Percentiles rank a stretch among this genome's conserved stretches.
Conservation (phyloP, 2,113 vertebrate species). For the Ceyx margarethae region DNA sequence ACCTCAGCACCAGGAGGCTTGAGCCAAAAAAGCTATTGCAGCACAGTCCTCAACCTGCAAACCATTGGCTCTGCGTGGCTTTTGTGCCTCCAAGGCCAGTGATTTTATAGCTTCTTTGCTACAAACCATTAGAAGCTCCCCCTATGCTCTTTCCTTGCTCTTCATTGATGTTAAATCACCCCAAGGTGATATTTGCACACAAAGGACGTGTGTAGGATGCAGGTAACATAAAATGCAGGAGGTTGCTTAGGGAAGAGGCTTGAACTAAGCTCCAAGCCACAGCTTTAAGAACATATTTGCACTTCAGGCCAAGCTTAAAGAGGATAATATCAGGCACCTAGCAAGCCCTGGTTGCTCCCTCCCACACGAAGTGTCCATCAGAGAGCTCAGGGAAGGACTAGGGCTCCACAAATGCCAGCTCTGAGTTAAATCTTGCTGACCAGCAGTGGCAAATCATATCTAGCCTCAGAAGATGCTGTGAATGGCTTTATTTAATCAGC, state of each 20-base stretch:
- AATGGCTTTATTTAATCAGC: neutral
- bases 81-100: neutral
- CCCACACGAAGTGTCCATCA: neutral
- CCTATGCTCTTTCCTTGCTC: neutral
- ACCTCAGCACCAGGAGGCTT: neutral
- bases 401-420: neutral
- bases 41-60: neutral
- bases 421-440: neutral
- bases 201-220: neutral
- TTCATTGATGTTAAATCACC: neutral
- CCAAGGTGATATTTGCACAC: neutral
- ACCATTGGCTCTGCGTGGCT: fast-evolving
- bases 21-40: neutral
- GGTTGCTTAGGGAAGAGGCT: neutral
- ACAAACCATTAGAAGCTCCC: neutral
- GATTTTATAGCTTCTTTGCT: neutral
- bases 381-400: neutral
- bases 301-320: neutral
- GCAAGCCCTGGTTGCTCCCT: neutral
- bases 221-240: fast-evolving
- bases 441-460: neutral
- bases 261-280: neutral
- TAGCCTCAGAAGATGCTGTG: neutral
- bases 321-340: neutral
- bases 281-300: neutral